Evolutionary conservation across 2,888 invertebrate species (phyloP).

Genomic region (Lasioglossum pauxillum): DNA sequence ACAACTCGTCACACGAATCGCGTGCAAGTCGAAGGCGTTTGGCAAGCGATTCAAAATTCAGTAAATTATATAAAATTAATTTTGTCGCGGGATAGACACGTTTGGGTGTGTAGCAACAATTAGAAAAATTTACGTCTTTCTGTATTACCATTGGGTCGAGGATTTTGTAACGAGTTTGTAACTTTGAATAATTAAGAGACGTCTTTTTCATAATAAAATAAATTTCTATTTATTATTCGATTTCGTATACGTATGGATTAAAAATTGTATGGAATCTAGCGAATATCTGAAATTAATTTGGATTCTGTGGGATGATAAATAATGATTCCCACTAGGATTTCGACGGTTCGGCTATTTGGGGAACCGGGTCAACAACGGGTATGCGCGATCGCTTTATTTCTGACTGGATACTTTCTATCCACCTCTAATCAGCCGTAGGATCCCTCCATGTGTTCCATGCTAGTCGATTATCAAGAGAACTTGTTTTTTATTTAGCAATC

Average conservation of each 20-base stretch:
- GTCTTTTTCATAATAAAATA: not conserved
- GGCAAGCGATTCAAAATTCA: not conserved
- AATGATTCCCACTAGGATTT: slow-evolving; percentile 40
- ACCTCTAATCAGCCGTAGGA: slow-evolving; percentile 25
- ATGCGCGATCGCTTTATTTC: slow-evolving; percentile 69
- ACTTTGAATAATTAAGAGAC: not conserved
- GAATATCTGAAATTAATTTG: not conserved
- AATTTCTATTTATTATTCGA: not conserved
- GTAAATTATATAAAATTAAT: not conserved
- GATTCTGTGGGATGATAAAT: not conserved
- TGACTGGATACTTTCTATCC: slow-evolving; percentile 74
- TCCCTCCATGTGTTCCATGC: not conserved
- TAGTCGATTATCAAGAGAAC: slow-evolving; percentile 10
- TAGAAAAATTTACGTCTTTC: not conserved
- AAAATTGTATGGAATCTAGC: not conserved
- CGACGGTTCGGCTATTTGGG: slow-evolving; percentile 64
- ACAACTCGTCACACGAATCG: not conserved
- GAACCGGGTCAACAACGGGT: slow-evolving; percentile 72
- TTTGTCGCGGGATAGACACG: not conserved
- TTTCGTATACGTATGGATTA: not conserved
- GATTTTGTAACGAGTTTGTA: not conserved
- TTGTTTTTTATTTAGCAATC: not conserved
- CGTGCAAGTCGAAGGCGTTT: not conserved
- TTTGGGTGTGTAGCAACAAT: not conserved
- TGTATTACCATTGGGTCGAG: not conserved